These are phyloP conservation scores for Catocala nupta DNA, from an alignment of 2,888 invertebrate species.

Conservation along the genomic window DNA sequence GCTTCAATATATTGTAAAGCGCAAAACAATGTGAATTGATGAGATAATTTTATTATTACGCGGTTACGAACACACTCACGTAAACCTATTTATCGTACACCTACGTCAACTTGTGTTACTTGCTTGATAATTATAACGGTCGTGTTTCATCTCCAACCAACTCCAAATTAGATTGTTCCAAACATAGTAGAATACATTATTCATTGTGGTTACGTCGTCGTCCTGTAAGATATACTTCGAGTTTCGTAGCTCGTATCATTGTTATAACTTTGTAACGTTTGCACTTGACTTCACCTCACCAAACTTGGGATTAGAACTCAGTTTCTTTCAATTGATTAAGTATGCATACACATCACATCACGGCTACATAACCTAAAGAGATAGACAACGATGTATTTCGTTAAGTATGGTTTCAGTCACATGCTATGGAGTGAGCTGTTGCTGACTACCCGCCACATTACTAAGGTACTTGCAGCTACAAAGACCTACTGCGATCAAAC, in stretches of 20 bases:
- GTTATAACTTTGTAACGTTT: not conserved
- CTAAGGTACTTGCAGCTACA: no score
- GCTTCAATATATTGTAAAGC: not conserved
- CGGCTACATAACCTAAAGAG: no score
- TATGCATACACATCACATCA: no score
- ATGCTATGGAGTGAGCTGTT: no score
- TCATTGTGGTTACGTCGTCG: not conserved
- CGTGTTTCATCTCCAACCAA: slow-evolving; percentile 34
- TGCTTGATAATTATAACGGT: slow-evolving; percentile 43
- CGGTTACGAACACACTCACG: not conserved
- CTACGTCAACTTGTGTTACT: slow-evolving; percentile 10
- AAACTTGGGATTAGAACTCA: no score
- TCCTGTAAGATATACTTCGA: not conserved
- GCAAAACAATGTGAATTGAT: slow-evolving; percentile 2
- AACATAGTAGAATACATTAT: slow-evolving; percentile 17
- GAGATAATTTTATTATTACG: slow-evolving; percentile 11
- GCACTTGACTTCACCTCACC: no score
- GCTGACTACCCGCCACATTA: no score
- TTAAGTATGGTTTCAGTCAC: no score
- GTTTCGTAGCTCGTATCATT: not conserved
- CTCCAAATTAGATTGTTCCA: slow-evolving; percentile 53
- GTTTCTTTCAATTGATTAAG: no score
- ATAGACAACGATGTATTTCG: no score
- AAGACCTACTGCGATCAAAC: no score
- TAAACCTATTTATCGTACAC: slow-evolving; percentile 2